Conservation (phyloP, 2,113 vertebrate genomes). For the Atractosteus spatula region DNA sequence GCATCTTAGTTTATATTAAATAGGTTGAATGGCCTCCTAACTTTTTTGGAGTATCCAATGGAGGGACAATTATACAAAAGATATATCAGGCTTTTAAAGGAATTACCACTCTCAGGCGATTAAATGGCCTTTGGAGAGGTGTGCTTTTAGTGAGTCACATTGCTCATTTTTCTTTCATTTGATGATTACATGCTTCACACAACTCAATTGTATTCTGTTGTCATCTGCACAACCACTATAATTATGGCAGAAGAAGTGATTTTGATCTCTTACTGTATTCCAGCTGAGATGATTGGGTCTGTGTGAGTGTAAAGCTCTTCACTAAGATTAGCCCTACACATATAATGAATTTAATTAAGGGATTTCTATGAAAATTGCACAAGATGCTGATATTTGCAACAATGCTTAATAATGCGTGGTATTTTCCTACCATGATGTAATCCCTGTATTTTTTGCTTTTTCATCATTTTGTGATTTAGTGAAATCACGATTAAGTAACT, state of each 20-base stretch:
- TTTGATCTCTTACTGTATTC: neutral
- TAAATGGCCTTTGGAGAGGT: slow-evolving; percentile 2
- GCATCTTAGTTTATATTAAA: no score
- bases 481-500: no score
- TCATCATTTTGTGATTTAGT: no score
- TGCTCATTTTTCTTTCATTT: slow-evolving; percentile 3
- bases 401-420: no score
- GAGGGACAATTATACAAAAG: slow-evolving; percentile 8
- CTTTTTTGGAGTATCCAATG: no score
- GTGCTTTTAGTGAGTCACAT: slow-evolving; percentile 5
- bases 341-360: no score
- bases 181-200: slow-evolving; percentile 19
- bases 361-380: no score
- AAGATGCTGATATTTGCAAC: no score
- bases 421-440: no score
- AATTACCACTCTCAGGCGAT: slow-evolving; percentile 15
- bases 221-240: neutral
- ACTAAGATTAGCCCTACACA: neutral
- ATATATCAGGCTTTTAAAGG: slow-evolving; percentile 12
- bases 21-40: no score
- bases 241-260: neutral
- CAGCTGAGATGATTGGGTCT: neutral
- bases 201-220: slow-evolving; percentile 14
- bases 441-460: no score
- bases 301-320: slow-evolving; percentile 2